These are phyloP conservation scores for Pseudococcus jackbeardsleyi DNA, from an alignment of 2,888 invertebrate genomes.

Conservation along the genomic window DNA sequence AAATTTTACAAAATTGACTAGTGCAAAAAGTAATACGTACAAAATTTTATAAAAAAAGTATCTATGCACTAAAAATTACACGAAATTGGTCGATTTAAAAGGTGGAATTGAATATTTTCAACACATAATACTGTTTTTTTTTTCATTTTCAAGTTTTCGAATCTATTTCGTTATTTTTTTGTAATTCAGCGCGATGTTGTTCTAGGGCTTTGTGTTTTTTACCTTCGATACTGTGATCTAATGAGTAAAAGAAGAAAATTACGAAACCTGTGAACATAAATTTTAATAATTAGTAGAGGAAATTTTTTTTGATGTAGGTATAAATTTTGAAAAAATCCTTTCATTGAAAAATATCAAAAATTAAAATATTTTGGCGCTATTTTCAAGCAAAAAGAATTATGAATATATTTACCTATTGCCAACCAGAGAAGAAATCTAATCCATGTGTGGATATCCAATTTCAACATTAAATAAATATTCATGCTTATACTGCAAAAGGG, in stretches of 20 bases:
- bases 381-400: too few species aligned
- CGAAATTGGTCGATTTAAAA: background rate
- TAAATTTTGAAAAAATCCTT: too few species aligned
- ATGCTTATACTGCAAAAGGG: constrained; percentile 85
- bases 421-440: constrained; percentile 87
- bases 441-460: constrained; percentile 85
- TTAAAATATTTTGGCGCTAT: too few species aligned
- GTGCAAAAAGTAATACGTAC: constrained; percentile 25
- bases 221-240: constrained; percentile 80
- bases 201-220: constrained; percentile 26
- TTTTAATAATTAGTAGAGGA: background rate
- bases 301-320: background rate
- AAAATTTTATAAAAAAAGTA: constrained; percentile 26
- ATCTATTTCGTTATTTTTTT: constrained; percentile 21
- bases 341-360: too few species aligned
- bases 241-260: constrained; percentile 90
- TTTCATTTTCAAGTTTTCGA: background rate
- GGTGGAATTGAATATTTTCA: background rate
- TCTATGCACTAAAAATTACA: constrained; percentile 36
- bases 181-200: constrained; percentile 5
- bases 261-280: constrained; percentile 76
- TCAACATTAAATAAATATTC: constrained; percentile 88
- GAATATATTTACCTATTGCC: constrained; percentile 75
- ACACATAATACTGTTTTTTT: background rate
- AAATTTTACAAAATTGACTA: constrained; percentile 52